A percentile compares a stretch with the other conserved stretches of the same genome.
Evolutionary conservation across 2,113 vertebrate species (phyloP).

Genomic region (Oncorhynchus gorbuscha): DNA sequence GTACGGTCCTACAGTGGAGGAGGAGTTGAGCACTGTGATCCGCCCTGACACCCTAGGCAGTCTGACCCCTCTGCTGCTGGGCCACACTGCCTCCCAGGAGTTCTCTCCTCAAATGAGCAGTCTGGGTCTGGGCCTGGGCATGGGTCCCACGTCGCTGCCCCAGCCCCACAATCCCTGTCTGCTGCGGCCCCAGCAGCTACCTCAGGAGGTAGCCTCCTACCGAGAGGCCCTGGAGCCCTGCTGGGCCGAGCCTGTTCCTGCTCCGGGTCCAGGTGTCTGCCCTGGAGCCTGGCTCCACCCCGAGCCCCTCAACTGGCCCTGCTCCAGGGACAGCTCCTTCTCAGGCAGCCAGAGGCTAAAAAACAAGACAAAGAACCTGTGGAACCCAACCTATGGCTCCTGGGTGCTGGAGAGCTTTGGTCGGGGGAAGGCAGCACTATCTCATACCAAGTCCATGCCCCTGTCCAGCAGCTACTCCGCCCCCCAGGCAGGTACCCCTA

Average conservation of each 20-base stretch:
- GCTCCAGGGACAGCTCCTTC: conserved; percentile 71
- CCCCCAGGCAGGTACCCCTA: conserved; percentile 30
- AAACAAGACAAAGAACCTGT: conserved; percentile 90
- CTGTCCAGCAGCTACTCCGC: conserved; percentile 53
- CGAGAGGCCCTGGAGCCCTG: conserved; percentile 67
- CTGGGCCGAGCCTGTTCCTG: conserved; percentile 67
- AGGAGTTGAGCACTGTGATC: conserved; percentile 71
- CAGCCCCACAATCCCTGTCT: conserved; percentile 65
- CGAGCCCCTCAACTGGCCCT: conserved; percentile 53
- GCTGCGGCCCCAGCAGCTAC: conserved; percentile 58
- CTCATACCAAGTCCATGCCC: conserved; percentile 75
- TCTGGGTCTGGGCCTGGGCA: conserved; percentile 35
- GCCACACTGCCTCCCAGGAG: conserved; percentile 45
- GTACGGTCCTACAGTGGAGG: conserved; percentile 76
- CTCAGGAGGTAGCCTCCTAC: conserved; percentile 75
- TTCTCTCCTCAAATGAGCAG: conserved; percentile 52
- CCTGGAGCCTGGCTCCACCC: conserved; percentile 61
- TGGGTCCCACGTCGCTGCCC: conserved; percentile 30
- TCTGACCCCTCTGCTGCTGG: conserved; percentile 74
- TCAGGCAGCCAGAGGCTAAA: conserved; percentile 78
- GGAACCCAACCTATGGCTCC: conserved; percentile 90
- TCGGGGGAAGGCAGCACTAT: conserved; percentile 65
- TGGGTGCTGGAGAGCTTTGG: conserved; percentile 84
- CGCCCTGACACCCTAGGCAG: conserved; percentile 75
- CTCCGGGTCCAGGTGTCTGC: conserved; percentile 14